phyloP scores from a whole-genome alignment of 1,140 invertebrate species.

The Hestina assimilis region DNA sequence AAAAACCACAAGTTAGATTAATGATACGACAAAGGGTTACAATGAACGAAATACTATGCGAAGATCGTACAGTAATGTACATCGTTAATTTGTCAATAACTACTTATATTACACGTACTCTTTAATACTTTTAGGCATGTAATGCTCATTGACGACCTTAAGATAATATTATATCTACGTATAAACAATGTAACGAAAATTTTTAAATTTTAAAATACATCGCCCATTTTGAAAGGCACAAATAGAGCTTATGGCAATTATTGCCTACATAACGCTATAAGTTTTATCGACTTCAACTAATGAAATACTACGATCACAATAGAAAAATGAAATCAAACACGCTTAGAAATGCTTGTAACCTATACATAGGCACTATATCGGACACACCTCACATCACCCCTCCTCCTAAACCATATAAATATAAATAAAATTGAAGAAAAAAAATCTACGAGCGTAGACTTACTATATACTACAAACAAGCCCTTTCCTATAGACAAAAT shows the following conservation, averaged over 20 bases:
- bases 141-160: conserved; percentile 55
- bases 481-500: no score
- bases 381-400: neutral
- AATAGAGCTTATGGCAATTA: conserved; percentile 59
- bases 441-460: no score
- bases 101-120: conserved; percentile 62
- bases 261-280: conserved; percentile 40
- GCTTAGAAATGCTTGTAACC: conserved; percentile 55
- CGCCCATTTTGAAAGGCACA: conserved; percentile 40
- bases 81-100: conserved; percentile 58
- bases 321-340: conserved; percentile 39
- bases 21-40: conserved; percentile 56
- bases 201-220: conserved; percentile 20
- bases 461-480: no score
- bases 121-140: conserved; percentile 77
- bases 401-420: neutral
- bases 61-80: conserved; percentile 73
- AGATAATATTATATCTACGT: conserved; percentile 37
- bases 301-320: conserved; percentile 42
- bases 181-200: conserved; percentile 12
- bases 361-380: conserved; percentile 35
- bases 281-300: conserved; percentile 39
- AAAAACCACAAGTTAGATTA: conserved; percentile 30
- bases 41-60: conserved; percentile 74
- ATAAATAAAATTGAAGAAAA: neutral